Evolutionary conservation across 1,140 invertebrate species (phyloP).

Genomic region (Cardiocondyla obscurior): DNA sequence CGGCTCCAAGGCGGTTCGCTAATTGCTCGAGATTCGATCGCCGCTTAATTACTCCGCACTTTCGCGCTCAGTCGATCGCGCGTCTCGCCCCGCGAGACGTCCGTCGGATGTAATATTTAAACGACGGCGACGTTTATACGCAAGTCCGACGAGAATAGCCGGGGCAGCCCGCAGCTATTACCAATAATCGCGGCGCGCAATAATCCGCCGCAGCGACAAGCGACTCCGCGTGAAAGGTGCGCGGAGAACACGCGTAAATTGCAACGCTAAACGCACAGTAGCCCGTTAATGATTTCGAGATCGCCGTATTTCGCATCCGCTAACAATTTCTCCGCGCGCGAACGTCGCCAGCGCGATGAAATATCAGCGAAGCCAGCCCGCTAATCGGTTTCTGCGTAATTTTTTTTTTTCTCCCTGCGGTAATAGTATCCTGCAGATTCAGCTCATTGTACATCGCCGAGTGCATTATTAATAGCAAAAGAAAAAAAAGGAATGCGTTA

Average conservation of each 20-base stretch:
- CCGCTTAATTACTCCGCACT: neutral
- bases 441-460: neutral
- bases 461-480: neutral
- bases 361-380: neutral
- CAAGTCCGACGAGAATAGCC: neutral
- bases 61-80: neutral
- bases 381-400: slow-evolving; percentile 5
- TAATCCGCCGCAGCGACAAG: slow-evolving; percentile 10
- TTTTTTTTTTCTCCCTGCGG: no score
- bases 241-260: slow-evolving; percentile 32
- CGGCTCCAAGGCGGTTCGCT: neutral
- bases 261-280: neutral
- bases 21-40: slow-evolving; percentile 9
- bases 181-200: slow-evolving; percentile 23
- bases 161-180: slow-evolving; percentile 3
- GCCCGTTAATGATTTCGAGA: slow-evolving; percentile 7
- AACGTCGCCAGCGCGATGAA: neutral
- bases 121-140: neutral
- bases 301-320: neutral
- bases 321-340: neutral
- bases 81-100: neutral
- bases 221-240: neutral
- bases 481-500: neutral
- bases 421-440: neutral
- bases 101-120: neutral